Evolutionary conservation across 2,888 invertebrate species (phyloP).

Genomic region (Idaea aversata): DNA sequence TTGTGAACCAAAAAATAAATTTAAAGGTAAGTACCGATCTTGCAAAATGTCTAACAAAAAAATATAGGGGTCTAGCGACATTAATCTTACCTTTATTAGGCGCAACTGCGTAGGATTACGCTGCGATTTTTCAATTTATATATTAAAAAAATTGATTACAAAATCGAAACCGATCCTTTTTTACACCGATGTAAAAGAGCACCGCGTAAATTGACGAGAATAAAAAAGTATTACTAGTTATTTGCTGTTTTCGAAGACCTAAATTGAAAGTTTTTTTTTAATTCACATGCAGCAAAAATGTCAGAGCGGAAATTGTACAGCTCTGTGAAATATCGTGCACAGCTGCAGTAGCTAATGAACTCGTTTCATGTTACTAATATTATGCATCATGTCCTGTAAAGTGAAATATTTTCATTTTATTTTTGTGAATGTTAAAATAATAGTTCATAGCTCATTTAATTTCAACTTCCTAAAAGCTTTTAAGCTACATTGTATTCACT

Average conservation of each 20-base stretch:
- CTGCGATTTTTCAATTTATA: constrained; percentile 30
- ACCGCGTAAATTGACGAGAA: neutral
- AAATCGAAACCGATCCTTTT: neutral
- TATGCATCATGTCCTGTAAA: constrained; percentile 55
- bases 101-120: constrained; percentile 40
- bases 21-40: constrained; percentile 61
- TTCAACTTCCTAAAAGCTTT: neutral
- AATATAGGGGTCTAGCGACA: constrained; percentile 62
- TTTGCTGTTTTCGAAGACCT: constrained; percentile 19
- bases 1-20: constrained; percentile 68
- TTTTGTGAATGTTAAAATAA: constrained; percentile 17
- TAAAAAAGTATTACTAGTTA: neutral
- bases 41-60: constrained; percentile 66
- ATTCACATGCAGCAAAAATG: constrained; percentile 61
- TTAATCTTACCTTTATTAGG: constrained; percentile 63
- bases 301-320: constrained; percentile 57
- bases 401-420: constrained; percentile 40
- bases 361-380: constrained; percentile 67
- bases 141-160: constrained; percentile 12
- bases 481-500: neutral
- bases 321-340: constrained; percentile 63
- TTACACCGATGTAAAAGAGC: neutral
- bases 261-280: constrained; percentile 37
- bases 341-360: constrained; percentile 70
- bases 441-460: constrained; percentile 16